Percentiles rank a stretch among this genome's conserved stretches.
phyloP scores from a whole-genome alignment of 2,888 invertebrate species.

The Mechanitis messenoides region DNA sequence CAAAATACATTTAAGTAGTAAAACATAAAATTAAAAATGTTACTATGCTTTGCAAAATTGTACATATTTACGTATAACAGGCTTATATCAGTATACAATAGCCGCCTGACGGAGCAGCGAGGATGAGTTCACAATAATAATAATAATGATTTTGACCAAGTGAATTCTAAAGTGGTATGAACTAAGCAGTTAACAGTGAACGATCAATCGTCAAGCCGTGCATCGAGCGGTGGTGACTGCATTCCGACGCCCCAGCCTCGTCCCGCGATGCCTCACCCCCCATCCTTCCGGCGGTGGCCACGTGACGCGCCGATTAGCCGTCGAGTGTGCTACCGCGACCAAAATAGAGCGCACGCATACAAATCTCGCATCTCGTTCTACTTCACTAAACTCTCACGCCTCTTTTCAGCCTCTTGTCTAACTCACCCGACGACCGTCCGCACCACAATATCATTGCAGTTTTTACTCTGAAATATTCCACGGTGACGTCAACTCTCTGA shows the following conservation, averaged over 20 bases:
- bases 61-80: too few relatives aligned
- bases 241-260: constrained; percentile 58
- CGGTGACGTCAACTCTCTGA: constrained; percentile 21
- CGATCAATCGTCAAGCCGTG: constrained; percentile 64
- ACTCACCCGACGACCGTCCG: constrained; percentile 36
- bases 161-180: constrained; percentile 30
- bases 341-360: constrained; percentile 70
- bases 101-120: constrained; percentile 4
- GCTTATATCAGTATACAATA: constrained; percentile 1
- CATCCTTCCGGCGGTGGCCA: constrained; percentile 73
- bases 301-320: constrained; percentile 74
- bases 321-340: constrained; percentile 71
- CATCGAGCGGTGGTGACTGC: constrained; percentile 70
- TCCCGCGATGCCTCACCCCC: constrained; percentile 54
- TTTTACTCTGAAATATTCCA: constrained; percentile 27
- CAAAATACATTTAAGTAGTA: too few relatives aligned
- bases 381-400: constrained; percentile 55
- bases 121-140: constrained; percentile 10
- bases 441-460: constrained; percentile 31
- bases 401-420: constrained; percentile 43
- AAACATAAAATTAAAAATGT: too few relatives aligned
- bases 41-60: too few relatives aligned
- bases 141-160: constrained; percentile 7
- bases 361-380: constrained; percentile 57
- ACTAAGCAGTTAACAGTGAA: constrained; percentile 34